Percentiles rank a stretch among this genome's conserved stretches.
Conservation (phyloP, 2,113 vertebrate species). For the Pelecanoides urinatrix region DNA sequence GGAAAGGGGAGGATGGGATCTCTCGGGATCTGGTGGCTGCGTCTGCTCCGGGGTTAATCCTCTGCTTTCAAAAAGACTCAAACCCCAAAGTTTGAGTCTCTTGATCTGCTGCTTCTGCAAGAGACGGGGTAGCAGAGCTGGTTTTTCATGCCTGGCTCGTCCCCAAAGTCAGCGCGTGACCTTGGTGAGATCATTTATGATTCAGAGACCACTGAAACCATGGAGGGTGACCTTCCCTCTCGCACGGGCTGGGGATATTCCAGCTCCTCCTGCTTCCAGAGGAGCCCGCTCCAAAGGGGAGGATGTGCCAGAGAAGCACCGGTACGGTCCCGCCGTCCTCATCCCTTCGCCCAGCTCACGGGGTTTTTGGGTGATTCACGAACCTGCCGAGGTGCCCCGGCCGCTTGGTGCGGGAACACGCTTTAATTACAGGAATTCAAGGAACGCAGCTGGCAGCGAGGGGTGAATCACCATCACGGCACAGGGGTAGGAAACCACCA, state of each 20-base stretch:
- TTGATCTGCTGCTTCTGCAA: background rate
- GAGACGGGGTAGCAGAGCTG: background rate
- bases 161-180: background rate
- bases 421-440: constrained; percentile 29
- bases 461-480: background rate
- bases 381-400: background rate
- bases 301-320: fast-evolving
- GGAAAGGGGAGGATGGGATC: background rate
- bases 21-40: background rate
- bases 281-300: background rate
- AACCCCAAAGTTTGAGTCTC: background rate
- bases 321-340: fast-evolving
- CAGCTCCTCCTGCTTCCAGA: background rate
- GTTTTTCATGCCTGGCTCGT: background rate
- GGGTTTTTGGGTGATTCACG: background rate
- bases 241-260: background rate
- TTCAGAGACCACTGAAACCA: background rate
- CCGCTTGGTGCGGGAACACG: constrained; percentile 4
- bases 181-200: background rate
- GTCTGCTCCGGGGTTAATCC: background rate
- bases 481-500: background rate
- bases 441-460: background rate
- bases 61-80: background rate
- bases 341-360: background rate
- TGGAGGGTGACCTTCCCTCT: background rate